A percentile compares a stretch with the other conserved stretches of the same genome.
Conservation (phyloP, 2,888 invertebrate species). For the Thysanoteuthis rhombus region DNA sequence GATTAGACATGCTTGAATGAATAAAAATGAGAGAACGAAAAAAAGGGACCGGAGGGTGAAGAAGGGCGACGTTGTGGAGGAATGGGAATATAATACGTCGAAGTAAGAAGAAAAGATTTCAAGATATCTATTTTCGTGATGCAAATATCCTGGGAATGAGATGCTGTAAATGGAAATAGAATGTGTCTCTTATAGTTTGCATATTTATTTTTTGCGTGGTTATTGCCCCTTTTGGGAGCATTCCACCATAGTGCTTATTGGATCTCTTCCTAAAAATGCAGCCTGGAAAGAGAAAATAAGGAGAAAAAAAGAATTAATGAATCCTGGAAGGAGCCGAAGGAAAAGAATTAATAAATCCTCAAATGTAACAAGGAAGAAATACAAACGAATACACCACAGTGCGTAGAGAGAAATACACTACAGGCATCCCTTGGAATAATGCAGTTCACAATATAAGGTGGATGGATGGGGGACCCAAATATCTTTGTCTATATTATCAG, state of each 20-base stretch:
- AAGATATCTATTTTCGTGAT: not conserved
- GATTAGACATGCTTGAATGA: not conserved
- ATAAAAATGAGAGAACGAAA: not conserved
- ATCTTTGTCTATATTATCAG: too few relatives aligned
- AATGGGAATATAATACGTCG: not conserved
- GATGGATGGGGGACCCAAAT: too few relatives aligned
- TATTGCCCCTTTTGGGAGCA: not conserved
- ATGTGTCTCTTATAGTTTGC: not conserved
- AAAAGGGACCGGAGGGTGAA: not conserved
- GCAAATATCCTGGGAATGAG: not conserved
- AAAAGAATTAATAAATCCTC: too few relatives aligned
- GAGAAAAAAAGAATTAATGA: too few relatives aligned
- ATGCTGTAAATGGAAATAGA: not conserved
- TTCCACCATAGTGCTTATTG: not conserved
- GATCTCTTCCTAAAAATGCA: not conserved
- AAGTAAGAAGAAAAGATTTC: not conserved
- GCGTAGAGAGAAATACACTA: too few relatives aligned
- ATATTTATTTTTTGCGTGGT: not conserved
- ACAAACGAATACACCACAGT: too few relatives aligned
- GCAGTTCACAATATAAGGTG: too few relatives aligned
- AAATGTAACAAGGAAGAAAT: too few relatives aligned
- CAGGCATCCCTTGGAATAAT: too few relatives aligned
- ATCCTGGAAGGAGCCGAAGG: too few relatives aligned
- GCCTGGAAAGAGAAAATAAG: not conserved
- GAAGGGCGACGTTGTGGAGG: not conserved